phyloP scores from a whole-genome alignment of 2,113 vertebrate genomes.

The Pseudorectes ferrugineus region DNA sequence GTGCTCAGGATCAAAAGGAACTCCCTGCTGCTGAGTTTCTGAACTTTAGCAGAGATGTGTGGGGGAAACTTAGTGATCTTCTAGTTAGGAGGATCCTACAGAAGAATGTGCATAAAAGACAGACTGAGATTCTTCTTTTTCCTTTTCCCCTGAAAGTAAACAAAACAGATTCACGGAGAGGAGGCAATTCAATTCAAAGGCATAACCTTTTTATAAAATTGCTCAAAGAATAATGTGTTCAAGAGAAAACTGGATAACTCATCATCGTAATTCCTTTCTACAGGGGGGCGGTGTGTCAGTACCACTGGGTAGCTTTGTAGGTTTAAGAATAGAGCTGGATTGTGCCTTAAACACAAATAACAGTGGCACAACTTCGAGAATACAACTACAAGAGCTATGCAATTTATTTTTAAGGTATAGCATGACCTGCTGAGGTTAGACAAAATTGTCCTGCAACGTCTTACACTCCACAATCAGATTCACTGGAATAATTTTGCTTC shows the following conservation, averaged over 20 bases:
- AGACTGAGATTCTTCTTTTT: neutral
- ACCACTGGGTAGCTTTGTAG: neutral
- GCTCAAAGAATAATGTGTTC: neutral
- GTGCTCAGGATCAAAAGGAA: neutral
- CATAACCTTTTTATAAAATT: neutral
- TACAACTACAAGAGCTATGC: neutral
- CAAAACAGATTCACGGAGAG: neutral
- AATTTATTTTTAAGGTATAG: neutral
- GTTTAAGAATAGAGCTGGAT: neutral
- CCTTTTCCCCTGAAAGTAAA: neutral
- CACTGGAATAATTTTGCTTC: neutral
- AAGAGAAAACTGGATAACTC: neutral
- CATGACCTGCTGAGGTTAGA: neutral
- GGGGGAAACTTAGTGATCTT: neutral
- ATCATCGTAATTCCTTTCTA: neutral
- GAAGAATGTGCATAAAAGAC: neutral
- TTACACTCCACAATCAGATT: neutral
- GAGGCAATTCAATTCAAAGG: neutral
- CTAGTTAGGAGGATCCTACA: neutral
- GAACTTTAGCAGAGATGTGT: neutral
- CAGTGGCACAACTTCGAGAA: neutral
- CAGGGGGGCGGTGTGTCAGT: neutral
- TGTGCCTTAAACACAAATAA: neutral
- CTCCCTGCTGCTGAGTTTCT: neutral
- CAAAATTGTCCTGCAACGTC: neutral